Conservation (phyloP, 2,888 invertebrate species). For the Melanchra persicariae region DNA sequence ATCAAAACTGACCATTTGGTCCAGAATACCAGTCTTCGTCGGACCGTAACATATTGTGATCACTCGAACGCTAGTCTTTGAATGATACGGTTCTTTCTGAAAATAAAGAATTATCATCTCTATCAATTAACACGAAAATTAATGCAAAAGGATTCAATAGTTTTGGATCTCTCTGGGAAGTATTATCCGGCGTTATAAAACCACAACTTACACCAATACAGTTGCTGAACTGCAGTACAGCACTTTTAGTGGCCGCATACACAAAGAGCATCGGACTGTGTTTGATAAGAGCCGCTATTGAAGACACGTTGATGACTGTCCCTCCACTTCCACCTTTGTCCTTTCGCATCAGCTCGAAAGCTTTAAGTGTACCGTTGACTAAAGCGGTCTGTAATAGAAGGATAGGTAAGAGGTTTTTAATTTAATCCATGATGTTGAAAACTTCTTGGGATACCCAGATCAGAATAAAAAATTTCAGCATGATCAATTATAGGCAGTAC, state of each 20-base stretch:
- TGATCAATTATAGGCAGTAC: too few species aligned
- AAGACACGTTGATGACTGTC: constrained; percentile 72
- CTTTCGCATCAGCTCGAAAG: constrained; percentile 48
- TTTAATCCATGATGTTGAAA: too few species aligned
- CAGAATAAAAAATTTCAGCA: too few species aligned
- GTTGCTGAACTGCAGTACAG: constrained; percentile 71
- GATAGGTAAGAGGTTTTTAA: not conserved
- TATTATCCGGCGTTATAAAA: not conserved
- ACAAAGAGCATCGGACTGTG: constrained; percentile 57
- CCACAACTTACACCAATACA: constrained; percentile 67
- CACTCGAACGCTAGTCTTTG: constrained; percentile 66
- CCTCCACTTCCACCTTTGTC: constrained; percentile 72
- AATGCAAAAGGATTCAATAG: too few species aligned
- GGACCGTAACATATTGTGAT: constrained; percentile 70
- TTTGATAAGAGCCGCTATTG: constrained; percentile 64
- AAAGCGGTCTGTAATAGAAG: constrained; percentile 65
- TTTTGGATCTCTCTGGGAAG: too few species aligned
- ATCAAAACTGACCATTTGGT: constrained; percentile 61
- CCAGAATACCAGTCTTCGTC: constrained; percentile 61
- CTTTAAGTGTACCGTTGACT: constrained; percentile 60
- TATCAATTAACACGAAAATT: not conserved
- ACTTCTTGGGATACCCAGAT: too few species aligned
- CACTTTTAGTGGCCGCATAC: constrained; percentile 70
- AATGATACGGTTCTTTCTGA: constrained; percentile 61
- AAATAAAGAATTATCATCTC: constrained; percentile 7